These are phyloP conservation scores for Nyctalus aviator DNA, from an alignment of 2,797 vertebrate genomes.

Conservation along the genomic window DNA sequence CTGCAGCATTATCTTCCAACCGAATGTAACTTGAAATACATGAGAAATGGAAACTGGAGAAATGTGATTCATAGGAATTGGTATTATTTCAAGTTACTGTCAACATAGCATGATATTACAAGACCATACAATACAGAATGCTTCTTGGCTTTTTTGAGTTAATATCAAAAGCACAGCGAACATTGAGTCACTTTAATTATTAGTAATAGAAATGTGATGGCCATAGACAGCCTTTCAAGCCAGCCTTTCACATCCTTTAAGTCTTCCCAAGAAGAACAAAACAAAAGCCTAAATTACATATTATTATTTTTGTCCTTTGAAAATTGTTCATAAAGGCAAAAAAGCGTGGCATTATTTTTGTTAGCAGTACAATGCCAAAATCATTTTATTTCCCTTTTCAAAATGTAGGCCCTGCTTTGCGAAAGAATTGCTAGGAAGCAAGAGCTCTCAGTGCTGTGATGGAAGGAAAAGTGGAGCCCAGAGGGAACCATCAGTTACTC, in stretches of 20 bases:
- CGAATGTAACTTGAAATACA: conserved; percentile 66
- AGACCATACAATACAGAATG: background rate
- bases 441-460: conserved; percentile 5
- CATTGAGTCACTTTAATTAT: conserved; percentile 36
- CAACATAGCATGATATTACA: conserved; percentile 1
- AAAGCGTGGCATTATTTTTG: conserved; percentile 36
- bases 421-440: conserved; percentile 47
- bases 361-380: conserved; percentile 45
- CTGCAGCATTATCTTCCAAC: conserved; percentile 81
- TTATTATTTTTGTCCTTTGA: conserved; percentile 50
- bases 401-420: conserved; percentile 40
- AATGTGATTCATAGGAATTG: conserved; percentile 1
- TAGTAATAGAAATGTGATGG: conserved; percentile 39
- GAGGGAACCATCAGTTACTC: conserved; percentile 21
- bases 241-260: conserved; percentile 45
- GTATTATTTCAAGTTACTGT: conserved; percentile 61
- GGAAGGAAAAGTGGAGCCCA: conserved; percentile 27
- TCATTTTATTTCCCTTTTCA: conserved; percentile 67
- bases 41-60: conserved; percentile 83
- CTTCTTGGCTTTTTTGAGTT: conserved; percentile 54
- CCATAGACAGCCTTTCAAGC: conserved; percentile 45
- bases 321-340: conserved; percentile 54
- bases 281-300: conserved; percentile 40
- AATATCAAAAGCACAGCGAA: conserved; percentile 45
- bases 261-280: conserved; percentile 48